phyloP scores from a whole-genome alignment of 1,140 invertebrate species.

The Capitella teleta region DNA sequence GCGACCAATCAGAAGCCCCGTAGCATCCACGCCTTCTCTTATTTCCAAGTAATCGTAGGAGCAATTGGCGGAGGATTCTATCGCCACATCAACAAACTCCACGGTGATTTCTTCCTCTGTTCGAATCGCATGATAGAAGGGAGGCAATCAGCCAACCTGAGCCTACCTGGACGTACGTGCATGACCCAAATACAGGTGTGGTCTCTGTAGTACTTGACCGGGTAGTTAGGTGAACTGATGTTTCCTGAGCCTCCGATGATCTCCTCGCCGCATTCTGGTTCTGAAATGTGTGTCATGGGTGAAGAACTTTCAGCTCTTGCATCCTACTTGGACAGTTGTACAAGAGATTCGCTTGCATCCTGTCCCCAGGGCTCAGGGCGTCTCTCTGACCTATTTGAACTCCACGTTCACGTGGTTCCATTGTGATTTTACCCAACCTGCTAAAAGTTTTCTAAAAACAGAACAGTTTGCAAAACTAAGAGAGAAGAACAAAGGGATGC shows the following conservation, averaged over 20 bases:
- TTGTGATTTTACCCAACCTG: slow-evolving; percentile 4
- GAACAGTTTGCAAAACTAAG: neutral
- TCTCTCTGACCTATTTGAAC: slow-evolving; percentile 88
- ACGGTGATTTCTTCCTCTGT: slow-evolving; percentile 4
- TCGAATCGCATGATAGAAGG: too few species aligned
- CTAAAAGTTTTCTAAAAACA: slow-evolving; percentile 48
- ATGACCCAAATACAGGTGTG: slow-evolving; percentile 6
- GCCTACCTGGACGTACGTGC: slow-evolving; percentile 4
- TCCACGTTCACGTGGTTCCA: neutral
- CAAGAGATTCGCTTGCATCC: slow-evolving; percentile 82
- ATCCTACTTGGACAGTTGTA: slow-evolving; percentile 65
- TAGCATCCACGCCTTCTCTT: neutral
- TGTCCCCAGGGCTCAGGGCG: slow-evolving; percentile 76
- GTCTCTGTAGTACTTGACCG: neutral
- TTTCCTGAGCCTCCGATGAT: neutral
- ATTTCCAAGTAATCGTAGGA: slow-evolving; percentile 5
- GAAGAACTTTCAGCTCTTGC: too few species aligned
- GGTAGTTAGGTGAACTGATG: slow-evolving; percentile 6
- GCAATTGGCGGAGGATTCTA: slow-evolving; percentile 2
- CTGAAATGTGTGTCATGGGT: too few species aligned
- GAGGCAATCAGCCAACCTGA: too few species aligned
- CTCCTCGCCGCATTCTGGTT: slow-evolving; percentile 3
- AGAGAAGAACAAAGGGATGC: neutral
- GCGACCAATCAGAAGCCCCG: slow-evolving; percentile 1
- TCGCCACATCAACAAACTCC: slow-evolving; percentile 3